These are phyloP conservation scores for Morinoia aosen DNA, from an alignment of 2,888 invertebrate genomes.

Conservation along the genomic window DNA sequence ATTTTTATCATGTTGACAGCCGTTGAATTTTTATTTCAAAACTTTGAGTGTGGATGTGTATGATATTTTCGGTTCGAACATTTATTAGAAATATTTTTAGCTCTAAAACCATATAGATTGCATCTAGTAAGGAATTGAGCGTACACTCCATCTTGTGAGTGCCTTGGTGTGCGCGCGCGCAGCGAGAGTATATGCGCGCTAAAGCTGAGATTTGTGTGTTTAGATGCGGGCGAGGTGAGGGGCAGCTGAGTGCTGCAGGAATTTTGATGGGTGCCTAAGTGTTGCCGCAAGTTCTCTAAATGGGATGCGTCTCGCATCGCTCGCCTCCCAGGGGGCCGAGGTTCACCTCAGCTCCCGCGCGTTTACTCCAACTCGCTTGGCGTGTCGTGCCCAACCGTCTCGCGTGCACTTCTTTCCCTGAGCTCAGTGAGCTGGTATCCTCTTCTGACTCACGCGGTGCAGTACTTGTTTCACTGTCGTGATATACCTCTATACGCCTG, in stretches of 20 bases:
- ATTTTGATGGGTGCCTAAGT: conserved; percentile 1
- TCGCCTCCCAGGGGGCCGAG: too few species aligned
- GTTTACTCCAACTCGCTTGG: not conserved
- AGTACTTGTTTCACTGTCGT: not conserved
- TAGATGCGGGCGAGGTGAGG: not conserved
- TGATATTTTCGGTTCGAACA: too few species aligned
- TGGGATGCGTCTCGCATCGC: not conserved
- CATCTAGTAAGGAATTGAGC: too few species aligned
- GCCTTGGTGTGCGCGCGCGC: not conserved
- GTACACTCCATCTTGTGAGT: too few species aligned
- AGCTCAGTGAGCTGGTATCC: not conserved
- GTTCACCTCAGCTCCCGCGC: too few species aligned
- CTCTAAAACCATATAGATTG: too few species aligned
- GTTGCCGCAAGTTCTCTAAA: not conserved
- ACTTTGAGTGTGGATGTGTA: too few species aligned
- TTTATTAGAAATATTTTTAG: too few species aligned
- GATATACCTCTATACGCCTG: not conserved
- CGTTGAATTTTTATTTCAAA: too few species aligned
- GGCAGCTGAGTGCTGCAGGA: not conserved
- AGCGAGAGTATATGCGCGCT: not conserved
- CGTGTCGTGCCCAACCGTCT: not conserved
- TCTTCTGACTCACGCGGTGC: not conserved
- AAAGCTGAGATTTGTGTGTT: not conserved
- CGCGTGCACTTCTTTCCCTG: not conserved
- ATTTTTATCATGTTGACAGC: too few species aligned